Evolutionary conservation across 1,140 invertebrate genomes (phyloP).

Genomic region (Drosophila gunungcola): DNA sequence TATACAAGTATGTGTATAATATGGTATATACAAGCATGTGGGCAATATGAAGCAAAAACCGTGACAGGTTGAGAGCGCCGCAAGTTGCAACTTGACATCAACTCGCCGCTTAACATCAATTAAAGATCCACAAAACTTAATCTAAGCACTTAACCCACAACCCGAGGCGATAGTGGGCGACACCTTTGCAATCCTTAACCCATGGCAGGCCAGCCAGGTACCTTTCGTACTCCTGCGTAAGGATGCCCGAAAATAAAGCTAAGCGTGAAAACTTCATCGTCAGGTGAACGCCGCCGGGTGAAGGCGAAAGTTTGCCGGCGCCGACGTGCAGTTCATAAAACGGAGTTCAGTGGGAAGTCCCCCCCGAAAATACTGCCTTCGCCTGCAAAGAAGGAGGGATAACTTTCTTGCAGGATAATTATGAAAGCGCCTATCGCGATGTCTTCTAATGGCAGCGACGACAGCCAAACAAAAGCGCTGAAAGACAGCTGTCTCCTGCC

Average conservation of each 20-base stretch:
- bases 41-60: not conserved
- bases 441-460: slow-evolving; percentile 61
- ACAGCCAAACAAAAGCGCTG: slow-evolving; percentile 75
- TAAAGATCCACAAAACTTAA: slow-evolving; percentile 77
- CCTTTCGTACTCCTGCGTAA: not conserved
- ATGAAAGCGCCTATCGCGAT: slow-evolving; percentile 65
- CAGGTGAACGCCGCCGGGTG: slow-evolving; percentile 32
- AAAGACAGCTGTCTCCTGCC: slow-evolving; percentile 63
- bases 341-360: slow-evolving; percentile 19
- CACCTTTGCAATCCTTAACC: not conserved
- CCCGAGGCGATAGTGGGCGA: slow-evolving; percentile 32
- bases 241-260: slow-evolving; percentile 23
- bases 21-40: not conserved
- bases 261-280: slow-evolving; percentile 45
- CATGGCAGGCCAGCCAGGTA: not conserved
- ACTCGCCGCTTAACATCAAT: slow-evolving; percentile 74
- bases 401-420: slow-evolving; percentile 65
- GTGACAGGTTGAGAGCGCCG: slow-evolving; percentile 9
- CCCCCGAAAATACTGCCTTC: not conserved
- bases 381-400: slow-evolving; percentile 1
- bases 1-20: not conserved
- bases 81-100: slow-evolving; percentile 56
- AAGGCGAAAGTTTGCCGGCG: slow-evolving; percentile 58
- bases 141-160: slow-evolving; percentile 70
- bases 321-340: slow-evolving; percentile 71